Conservation (phyloP, 1,140 invertebrate genomes). For the Trichomalopsis sarcophagae region DNA sequence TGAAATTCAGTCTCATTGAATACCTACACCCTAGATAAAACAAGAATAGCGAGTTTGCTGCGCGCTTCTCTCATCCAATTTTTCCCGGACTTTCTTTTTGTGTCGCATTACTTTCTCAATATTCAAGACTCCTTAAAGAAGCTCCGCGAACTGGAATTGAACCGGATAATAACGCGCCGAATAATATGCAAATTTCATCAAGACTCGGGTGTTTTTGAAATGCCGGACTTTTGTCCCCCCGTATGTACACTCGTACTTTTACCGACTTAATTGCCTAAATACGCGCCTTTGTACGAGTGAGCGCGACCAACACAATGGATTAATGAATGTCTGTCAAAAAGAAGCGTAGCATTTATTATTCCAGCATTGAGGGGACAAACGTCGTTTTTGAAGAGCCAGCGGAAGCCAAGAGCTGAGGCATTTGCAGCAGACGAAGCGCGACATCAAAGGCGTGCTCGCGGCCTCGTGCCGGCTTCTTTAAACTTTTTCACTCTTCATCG, state of each 20-base stretch:
- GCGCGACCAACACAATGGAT: conserved; percentile 18
- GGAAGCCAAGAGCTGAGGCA: conserved; percentile 54
- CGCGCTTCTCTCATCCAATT: background rate
- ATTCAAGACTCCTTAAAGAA: background rate
- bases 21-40: conserved; percentile 50
- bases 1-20: conserved; percentile 62
- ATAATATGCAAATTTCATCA: background rate
- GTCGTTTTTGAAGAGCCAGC: conserved; percentile 62
- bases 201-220: background rate
- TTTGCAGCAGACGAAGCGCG: conserved; percentile 53
- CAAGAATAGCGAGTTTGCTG: conserved; percentile 43
- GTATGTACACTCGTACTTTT: too few species aligned
- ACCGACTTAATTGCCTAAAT: conserved; percentile 18
- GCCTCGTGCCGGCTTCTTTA: conserved; percentile 57
- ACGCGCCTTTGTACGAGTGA: background rate
- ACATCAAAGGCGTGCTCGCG: conserved; percentile 64
- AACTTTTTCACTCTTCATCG: conserved; percentile 63
- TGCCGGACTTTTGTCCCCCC: too few species aligned
- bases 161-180: background rate
- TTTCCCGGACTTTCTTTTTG: conserved; percentile 37
- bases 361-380: conserved; percentile 24
- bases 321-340: conserved; percentile 45
- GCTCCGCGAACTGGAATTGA: too few species aligned
- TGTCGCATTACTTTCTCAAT: background rate
- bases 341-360: conserved; percentile 41